These are phyloP conservation scores for Trichoplax adhaerens DNA, from an alignment of 37 sponge, comb jelly and placozoan species.

Conservation along the genomic window DNA sequence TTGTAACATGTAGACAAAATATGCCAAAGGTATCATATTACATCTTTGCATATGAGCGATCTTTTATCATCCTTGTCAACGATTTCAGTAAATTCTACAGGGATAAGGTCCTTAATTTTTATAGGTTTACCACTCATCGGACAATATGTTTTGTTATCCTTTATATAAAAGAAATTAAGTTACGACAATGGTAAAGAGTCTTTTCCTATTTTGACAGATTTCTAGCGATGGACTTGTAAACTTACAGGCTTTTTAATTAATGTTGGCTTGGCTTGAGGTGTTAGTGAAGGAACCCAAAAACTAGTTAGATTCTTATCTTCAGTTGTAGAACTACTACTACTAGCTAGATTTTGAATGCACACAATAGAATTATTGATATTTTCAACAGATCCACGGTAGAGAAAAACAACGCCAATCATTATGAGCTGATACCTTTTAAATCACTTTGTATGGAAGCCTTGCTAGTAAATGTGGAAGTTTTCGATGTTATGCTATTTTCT, in stretches of 20 bases:
- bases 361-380: neutral
- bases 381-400: too few relatives aligned
- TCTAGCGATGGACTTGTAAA: neutral
- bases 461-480: too few relatives aligned
- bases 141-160: conserved; percentile 79
- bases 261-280: conserved; percentile 51
- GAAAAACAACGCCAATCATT: too few relatives aligned
- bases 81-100: neutral
- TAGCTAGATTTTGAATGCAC: conserved; percentile 11
- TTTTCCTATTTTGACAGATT: too few relatives aligned
- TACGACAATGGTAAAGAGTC: too few relatives aligned
- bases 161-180: neutral
- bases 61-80: conserved; percentile 6
- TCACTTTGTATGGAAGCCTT: too few relatives aligned
- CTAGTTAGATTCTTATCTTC: conserved; percentile 44
- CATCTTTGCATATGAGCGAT: too few relatives aligned
- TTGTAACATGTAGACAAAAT: neutral
- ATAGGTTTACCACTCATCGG: conserved; percentile 63
- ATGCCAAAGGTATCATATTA: too few relatives aligned
- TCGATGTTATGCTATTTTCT: too few relatives aligned
- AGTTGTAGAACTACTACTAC: conserved; percentile 2
- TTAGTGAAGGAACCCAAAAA: conserved; percentile 86
- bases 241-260: conserved; percentile 73
- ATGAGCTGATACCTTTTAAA: too few relatives aligned
- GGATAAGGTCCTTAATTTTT: conserved; percentile 15